Evolutionary conservation across 2,888 invertebrate genomes (phyloP).

Genomic region (Diloba caeruleocephala): DNA sequence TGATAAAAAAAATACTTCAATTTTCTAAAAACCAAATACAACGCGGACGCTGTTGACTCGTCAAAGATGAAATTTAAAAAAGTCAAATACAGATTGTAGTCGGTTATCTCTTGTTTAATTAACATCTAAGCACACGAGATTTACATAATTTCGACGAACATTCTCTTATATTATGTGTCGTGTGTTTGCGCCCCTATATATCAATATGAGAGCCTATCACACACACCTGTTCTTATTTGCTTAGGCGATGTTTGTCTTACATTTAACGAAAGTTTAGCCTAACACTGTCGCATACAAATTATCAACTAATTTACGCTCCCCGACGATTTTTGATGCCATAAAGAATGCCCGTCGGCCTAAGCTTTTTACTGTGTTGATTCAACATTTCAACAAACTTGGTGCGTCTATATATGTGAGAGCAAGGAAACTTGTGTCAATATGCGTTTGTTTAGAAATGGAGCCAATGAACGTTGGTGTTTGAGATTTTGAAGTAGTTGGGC

Average conservation of each 20-base stretch:
- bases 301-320: constrained; percentile 86
- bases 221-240: constrained; percentile 87
- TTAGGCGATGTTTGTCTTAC: constrained; percentile 85
- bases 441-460: constrained; percentile 39
- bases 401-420: constrained; percentile 47
- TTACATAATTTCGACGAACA: constrained; percentile 80
- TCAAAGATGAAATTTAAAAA: constrained; percentile 71
- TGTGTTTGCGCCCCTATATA: constrained; percentile 74
- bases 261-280: constrained; percentile 86
- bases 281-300: constrained; percentile 84
- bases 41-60: constrained; percentile 65
- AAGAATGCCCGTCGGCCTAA: constrained; percentile 70
- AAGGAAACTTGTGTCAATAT: constrained; percentile 49
- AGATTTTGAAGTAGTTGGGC: constrained; percentile 50
- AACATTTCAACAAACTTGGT: constrained; percentile 49
- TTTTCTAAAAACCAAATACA: constrained; percentile 35
- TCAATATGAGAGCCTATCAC: constrained; percentile 78
- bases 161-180: constrained; percentile 67
- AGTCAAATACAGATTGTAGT: constrained; percentile 78
- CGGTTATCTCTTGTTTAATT: constrained; percentile 86
- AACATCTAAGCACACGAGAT: constrained; percentile 79
- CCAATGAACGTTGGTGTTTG: constrained; percentile 51
- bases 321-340: constrained; percentile 77
- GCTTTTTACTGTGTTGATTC: constrained; percentile 74
- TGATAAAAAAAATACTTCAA: constrained; percentile 46